phyloP scores from a whole-genome alignment of 2,797 vertebrate species.

The Halcyon leucocephala region DNA sequence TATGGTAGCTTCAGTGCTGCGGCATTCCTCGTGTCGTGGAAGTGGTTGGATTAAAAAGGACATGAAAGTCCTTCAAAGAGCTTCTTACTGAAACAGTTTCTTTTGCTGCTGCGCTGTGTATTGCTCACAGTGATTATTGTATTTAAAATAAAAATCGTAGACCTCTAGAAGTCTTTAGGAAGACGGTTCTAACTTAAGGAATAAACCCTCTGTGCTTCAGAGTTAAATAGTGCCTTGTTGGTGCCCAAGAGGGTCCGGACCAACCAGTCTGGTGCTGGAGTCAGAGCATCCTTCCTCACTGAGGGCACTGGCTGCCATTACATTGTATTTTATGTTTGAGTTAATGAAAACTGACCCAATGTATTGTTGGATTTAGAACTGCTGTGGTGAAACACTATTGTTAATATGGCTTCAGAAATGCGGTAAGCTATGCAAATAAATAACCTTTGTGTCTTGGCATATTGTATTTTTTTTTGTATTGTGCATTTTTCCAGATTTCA shows the following conservation, averaged over 20 bases:
- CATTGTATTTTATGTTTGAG: not conserved
- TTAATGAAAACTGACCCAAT: not conserved
- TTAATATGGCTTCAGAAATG: not conserved
- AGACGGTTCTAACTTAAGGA: not conserved
- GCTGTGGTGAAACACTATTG: not conserved
- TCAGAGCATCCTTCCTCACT: not conserved
- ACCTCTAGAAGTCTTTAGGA: not conserved
- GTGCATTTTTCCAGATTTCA: not conserved
- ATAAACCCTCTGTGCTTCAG: not conserved
- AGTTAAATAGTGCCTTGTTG: not conserved
- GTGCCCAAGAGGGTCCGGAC: not conserved
- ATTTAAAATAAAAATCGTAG: not conserved
- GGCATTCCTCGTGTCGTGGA: not conserved
- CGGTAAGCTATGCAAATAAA: not conserved
- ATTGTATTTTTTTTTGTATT: not conserved
- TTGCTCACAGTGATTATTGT: not conserved
- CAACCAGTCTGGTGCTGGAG: not conserved
- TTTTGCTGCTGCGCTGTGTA: not conserved
- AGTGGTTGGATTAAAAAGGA: constrained; percentile 25
- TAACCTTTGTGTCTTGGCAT: not conserved
- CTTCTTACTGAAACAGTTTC: not conserved
- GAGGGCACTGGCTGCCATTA: rapidly evolving
- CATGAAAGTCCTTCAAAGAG: not conserved
- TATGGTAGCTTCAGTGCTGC: not conserved
- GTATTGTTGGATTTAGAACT: not conserved